phyloP scores from a whole-genome alignment of 2,888 invertebrate species.

The Melipona bicolor region DNA sequence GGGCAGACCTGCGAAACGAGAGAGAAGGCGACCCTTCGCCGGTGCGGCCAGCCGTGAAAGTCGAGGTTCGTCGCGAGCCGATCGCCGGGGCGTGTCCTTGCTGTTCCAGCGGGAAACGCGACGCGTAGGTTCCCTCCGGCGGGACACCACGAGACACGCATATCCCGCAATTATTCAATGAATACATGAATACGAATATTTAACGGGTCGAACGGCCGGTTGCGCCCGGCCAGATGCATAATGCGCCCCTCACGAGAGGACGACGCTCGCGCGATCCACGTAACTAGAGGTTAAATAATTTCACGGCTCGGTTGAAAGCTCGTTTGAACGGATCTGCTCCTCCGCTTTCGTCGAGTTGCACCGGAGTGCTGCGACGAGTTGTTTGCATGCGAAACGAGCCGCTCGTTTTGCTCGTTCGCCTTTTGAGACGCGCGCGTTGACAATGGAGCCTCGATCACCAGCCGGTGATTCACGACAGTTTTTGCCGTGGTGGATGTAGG shows the following conservation, averaged over 20 bases:
- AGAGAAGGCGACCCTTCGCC: conserved; percentile 44
- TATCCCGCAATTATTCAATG: conserved; percentile 81
- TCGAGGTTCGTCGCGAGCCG: conserved; percentile 62
- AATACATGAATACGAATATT: conserved; percentile 79
- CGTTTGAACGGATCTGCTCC: background rate
- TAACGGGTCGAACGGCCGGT: conserved; percentile 57
- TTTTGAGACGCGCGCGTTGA: conserved; percentile 7
- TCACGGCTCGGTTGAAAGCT: conserved; percentile 30
- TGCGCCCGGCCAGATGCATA: conserved; percentile 57
- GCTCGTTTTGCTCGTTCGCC: background rate
- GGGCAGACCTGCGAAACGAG: conserved; percentile 23
- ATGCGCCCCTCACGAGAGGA: conserved; percentile 37
- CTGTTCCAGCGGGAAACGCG: conserved; percentile 65
- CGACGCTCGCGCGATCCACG: conserved; percentile 33
- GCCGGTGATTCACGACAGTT: conserved; percentile 7
- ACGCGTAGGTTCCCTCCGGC: conserved; percentile 47
- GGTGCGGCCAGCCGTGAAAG: conserved; percentile 70
- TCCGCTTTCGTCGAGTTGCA: background rate
- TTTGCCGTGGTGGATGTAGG: background rate
- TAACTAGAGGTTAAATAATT: conserved; percentile 57
- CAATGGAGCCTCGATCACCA: conserved; percentile 29
- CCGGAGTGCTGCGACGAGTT: background rate
- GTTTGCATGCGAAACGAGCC: conserved; percentile 41
- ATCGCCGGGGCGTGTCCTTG: conserved; percentile 68
- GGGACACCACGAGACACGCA: conserved; percentile 70